Conservation (phyloP, 53 echinoderm and acorn worm genomes). For the Luidia sarsii region DNA sequence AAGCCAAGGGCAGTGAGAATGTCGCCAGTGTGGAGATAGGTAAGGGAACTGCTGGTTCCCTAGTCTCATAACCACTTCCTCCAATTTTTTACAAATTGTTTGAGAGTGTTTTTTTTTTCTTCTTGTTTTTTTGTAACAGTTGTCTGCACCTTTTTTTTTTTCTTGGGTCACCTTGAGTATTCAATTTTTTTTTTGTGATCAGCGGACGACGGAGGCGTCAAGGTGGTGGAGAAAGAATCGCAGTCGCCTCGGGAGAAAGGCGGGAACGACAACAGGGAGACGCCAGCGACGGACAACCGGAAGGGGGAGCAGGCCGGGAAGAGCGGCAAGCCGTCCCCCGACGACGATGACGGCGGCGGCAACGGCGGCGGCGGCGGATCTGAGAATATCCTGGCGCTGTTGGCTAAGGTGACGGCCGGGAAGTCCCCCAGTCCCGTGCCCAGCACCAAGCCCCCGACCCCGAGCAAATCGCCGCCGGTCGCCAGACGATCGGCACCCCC, state of each 20-base stretch:
- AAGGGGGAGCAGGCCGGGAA: background rate
- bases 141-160: background rate
- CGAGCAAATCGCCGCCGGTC: constrained; percentile 50
- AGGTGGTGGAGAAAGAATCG: constrained; percentile 17
- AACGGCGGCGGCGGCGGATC: too few relatives aligned
- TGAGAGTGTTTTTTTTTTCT: background rate
- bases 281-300: background rate
- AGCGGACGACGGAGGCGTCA: constrained; percentile 62
- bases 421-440: background rate
- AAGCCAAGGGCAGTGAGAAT: constrained; percentile 35
- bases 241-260: constrained; percentile 12
- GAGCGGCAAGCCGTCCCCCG: background rate
- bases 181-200: background rate
- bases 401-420: background rate
- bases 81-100: too few relatives aligned
- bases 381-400: constrained; percentile 46
- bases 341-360: too few relatives aligned
- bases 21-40: constrained; percentile 70
- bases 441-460: constrained; percentile 32
- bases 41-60: too few relatives aligned
- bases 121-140: background rate
- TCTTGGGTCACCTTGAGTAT: too few relatives aligned
- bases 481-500: background rate
- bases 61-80: too few relatives aligned
- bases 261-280: background rate